Conservation (phyloP, 2,888 invertebrate genomes). For the Drosophila algonquin region DNA sequence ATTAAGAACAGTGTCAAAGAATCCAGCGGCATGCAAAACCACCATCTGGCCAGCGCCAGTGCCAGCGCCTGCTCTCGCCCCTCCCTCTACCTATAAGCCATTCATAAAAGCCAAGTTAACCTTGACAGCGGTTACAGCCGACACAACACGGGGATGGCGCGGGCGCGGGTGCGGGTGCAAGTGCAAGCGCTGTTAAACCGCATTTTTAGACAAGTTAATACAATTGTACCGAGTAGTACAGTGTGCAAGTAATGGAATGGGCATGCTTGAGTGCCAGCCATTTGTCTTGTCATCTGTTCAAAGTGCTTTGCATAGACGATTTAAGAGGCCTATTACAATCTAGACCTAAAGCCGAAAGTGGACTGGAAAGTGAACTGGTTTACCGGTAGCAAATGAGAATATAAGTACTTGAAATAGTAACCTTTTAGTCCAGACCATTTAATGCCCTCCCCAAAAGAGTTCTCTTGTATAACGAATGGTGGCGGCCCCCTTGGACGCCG, state of each 20-base stretch:
- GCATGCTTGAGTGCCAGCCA: conserved; percentile 40
- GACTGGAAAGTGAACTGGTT: conserved; percentile 1
- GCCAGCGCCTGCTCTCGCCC: background rate
- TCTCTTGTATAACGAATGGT: background rate
- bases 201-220: conserved; percentile 58
- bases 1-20: conserved; percentile 27
- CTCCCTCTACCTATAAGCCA: conserved; percentile 31
- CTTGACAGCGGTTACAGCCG: conserved; percentile 68
- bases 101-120: conserved; percentile 49
- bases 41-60: background rate
- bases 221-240: conserved; percentile 8
- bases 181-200: conserved; percentile 37
- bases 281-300: conserved; percentile 19
- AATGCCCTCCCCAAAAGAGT: background rate
- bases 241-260: conserved; percentile 19
- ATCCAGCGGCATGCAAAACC: conserved; percentile 11
- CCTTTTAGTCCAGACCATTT: background rate
- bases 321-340: conserved; percentile 21
- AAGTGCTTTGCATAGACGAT: conserved; percentile 5
- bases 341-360: background rate
- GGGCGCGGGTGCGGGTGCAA: background rate
- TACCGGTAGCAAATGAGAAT: background rate
- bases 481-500: background rate
- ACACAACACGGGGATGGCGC: conserved; percentile 1
- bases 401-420: conserved; percentile 4